Percentiles rank a stretch among this genome's conserved stretches.
phyloP scores from a whole-genome alignment of 2,113 vertebrate genomes.

The Sardina pilchardus region DNA sequence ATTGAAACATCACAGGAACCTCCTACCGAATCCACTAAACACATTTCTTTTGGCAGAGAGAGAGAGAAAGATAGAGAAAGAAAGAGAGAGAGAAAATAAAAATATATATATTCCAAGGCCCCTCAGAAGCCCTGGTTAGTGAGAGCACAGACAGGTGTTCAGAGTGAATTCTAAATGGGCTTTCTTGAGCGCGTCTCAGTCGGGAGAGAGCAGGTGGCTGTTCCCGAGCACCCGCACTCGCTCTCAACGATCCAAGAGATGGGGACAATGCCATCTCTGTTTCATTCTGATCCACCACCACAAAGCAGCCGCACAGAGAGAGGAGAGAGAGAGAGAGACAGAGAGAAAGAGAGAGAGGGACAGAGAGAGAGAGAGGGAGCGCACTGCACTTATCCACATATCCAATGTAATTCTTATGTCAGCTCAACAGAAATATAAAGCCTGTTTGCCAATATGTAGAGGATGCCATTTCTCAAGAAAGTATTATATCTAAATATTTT shows the following conservation, averaged over 20 bases:
- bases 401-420: not conserved
- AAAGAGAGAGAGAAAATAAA: not conserved
- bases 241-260: slow-evolving; percentile 36
- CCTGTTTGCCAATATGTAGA: not conserved
- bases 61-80: not conserved
- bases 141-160: slow-evolving; percentile 52
- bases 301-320: slow-evolving; percentile 19
- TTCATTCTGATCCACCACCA: slow-evolving; percentile 7
- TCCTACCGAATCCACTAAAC: not conserved
- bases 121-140: slow-evolving; percentile 20
- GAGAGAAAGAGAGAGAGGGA: slow-evolving; percentile 3
- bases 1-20: not conserved
- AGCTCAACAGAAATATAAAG: not conserved
- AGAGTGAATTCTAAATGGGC: slow-evolving; percentile 46
- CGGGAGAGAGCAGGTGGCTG: slow-evolving; percentile 39
- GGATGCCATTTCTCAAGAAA: not conserved
- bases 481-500: not conserved
- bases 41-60: not conserved
- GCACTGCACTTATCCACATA: not conserved
- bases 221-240: slow-evolving; percentile 17
- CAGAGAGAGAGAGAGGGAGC: slow-evolving; percentile 7
- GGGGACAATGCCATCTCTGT: slow-evolving; percentile 27
- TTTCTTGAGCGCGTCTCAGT: slow-evolving; percentile 24
- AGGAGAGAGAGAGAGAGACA: not conserved
- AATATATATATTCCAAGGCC: not conserved